Evolutionary conservation across 2,797 vertebrate genomes (phyloP).

Genomic region (Mycteria americana): DNA sequence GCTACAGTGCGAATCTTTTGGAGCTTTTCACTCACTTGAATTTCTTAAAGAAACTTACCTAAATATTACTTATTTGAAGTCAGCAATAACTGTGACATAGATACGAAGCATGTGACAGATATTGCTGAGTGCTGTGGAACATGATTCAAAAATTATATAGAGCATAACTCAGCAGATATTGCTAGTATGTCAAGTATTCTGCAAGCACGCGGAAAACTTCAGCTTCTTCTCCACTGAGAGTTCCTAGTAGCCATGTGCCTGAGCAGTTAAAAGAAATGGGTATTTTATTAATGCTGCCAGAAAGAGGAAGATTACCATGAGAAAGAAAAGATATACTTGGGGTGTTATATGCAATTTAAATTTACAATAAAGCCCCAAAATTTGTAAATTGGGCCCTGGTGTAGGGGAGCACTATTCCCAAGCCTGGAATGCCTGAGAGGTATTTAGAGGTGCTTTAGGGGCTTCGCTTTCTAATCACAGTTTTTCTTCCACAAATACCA

Average conservation of each 20-base stretch:
- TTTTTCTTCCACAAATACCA: neutral
- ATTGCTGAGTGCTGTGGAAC: neutral
- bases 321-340: neutral
- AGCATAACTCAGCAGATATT: conserved; percentile 18
- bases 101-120: neutral
- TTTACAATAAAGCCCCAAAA: neutral
- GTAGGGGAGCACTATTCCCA: neutral
- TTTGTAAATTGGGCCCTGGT: neutral
- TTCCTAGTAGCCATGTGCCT: neutral
- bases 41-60: neutral
- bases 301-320: neutral
- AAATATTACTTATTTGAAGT: neutral
- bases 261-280: neutral
- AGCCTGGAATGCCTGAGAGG: neutral
- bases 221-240: neutral
- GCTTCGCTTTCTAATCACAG: neutral
- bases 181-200: neutral
- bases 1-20: neutral
- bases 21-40: neutral
- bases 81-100: neutral
- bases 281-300: neutral
- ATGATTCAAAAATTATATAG: neutral
- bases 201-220: neutral
- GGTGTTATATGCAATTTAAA: neutral
- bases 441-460: neutral